Conservation (phyloP, 2,797 vertebrate species). For the Muscicapa comitata region DNA sequence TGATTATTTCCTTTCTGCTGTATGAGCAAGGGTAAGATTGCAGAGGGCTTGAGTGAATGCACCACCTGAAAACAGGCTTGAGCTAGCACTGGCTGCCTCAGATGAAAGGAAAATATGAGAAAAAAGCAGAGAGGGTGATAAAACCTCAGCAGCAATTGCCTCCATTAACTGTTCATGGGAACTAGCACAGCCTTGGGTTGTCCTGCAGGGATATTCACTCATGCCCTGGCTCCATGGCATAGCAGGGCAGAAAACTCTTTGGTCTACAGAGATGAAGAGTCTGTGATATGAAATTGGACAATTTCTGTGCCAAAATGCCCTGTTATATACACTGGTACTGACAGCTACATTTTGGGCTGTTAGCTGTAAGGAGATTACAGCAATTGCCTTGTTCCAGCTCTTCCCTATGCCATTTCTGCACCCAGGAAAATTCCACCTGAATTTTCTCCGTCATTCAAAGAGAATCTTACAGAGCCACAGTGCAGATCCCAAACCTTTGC, state of each 20-base stretch:
- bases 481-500: neutral
- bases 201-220: neutral
- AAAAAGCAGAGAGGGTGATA: neutral
- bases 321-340: neutral
- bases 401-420: neutral
- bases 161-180: neutral
- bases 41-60: neutral
- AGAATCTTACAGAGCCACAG: neutral
- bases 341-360: neutral
- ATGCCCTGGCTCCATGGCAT: neutral
- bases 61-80: neutral
- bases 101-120: neutral
- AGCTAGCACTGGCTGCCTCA: neutral
- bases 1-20: neutral
- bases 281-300: neutral
- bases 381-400: neutral
- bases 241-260: neutral
- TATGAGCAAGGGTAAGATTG: neutral
- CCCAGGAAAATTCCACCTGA: neutral
- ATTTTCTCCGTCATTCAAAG: neutral
- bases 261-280: neutral
- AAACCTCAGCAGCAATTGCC: neutral
- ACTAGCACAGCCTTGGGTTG: neutral
- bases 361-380: neutral
- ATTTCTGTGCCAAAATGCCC: neutral